Percentiles rank a stretch among this genome's conserved stretches.
Evolutionary conservation across 2,888 invertebrate genomes (phyloP).

Genomic region (Incurvaria masculella): DNA sequence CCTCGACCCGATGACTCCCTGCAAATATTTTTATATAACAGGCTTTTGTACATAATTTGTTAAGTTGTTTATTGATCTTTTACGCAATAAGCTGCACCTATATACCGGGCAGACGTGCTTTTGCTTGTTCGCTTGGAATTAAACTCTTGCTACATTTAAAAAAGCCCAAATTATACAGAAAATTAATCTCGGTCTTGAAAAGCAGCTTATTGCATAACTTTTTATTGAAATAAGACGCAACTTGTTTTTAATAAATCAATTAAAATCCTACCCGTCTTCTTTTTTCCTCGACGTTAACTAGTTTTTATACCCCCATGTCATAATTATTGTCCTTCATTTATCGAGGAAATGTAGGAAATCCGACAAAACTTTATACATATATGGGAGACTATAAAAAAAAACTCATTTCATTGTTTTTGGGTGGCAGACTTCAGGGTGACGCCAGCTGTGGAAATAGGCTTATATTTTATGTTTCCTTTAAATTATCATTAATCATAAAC

Average conservation of each 20-base stretch:
- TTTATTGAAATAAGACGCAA: constrained; percentile 32
- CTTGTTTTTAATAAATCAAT: constrained; percentile 46
- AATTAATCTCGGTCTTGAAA: background rate
- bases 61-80: constrained; percentile 26
- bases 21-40: constrained; percentile 48
- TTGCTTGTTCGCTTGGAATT: too few relatives aligned
- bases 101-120: background rate
- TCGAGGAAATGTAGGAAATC: too few relatives aligned
- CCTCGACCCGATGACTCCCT: constrained; percentile 47
- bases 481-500: too few relatives aligned
- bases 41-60: constrained; percentile 47
- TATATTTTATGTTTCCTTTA: too few relatives aligned
- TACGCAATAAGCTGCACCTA: constrained; percentile 30
- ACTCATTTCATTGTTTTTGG: too few relatives aligned
- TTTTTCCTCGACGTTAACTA: too few relatives aligned
- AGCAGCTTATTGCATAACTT: background rate
- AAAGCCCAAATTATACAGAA: background rate
- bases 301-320: too few relatives aligned
- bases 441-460: too few relatives aligned
- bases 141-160: background rate
- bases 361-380: too few relatives aligned
- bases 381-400: too few relatives aligned
- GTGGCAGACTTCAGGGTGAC: too few relatives aligned
- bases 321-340: constrained; percentile 1
- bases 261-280: constrained; percentile 7